Evolutionary conservation across 2,113 vertebrate species (phyloP).

Genomic region (Muntiacus reevesi): DNA sequence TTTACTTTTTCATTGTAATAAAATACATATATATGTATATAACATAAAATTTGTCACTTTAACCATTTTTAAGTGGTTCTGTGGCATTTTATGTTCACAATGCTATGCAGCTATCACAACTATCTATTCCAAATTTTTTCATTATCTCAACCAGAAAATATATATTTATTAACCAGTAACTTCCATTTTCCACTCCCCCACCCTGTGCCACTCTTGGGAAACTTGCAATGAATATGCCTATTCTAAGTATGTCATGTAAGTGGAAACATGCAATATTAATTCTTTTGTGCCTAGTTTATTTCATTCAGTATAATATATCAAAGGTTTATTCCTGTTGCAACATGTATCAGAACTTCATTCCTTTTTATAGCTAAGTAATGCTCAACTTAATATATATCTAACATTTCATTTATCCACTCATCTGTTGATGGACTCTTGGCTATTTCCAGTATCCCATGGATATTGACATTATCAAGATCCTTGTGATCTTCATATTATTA

Average conservation of each 20-base stretch:
- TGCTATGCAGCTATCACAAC: neutral
- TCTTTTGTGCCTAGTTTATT: neutral
- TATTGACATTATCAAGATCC: neutral
- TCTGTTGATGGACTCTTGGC: neutral
- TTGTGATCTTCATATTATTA: neutral
- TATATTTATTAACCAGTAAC: neutral
- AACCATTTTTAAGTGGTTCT: neutral
- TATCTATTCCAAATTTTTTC: neutral
- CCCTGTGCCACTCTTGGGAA: neutral
- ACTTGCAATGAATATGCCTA: neutral
- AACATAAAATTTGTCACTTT: neutral
- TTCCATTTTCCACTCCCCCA: neutral
- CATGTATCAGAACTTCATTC: neutral
- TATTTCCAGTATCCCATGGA: neutral
- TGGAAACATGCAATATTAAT: neutral
- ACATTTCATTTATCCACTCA: neutral
- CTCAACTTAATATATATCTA: neutral
- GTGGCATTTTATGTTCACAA: neutral
- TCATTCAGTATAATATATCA: neutral
- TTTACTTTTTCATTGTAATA: neutral
- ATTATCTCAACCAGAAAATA: neutral
- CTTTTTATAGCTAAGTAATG: neutral
- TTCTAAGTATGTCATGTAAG: neutral
- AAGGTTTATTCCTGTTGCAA: neutral
- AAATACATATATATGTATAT: neutral